Base-by-base conservation (phyloP, 1,140 invertebrate species). In the Pogonomyrmex barbatus region DNA sequence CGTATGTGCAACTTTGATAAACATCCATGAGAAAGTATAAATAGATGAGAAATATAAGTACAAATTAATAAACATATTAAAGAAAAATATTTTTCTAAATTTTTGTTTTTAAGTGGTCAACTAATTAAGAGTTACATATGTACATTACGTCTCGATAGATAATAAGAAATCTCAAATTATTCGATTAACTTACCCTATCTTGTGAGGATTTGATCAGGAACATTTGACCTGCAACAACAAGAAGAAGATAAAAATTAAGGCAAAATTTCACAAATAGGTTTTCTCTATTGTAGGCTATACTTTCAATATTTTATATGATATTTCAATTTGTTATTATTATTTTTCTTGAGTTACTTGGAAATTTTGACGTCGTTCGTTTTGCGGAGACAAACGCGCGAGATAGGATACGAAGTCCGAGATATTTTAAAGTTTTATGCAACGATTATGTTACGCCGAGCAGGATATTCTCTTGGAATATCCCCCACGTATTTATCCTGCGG, bases 391-490 rank as follows among this genome's bases (percentile, higher is more conserved):
- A 78, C 12, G 9, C 36, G 8, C 45, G 42, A 42, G 45, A 81
- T 24, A 39, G 9, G 33, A 84, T 60, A 4, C 71, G 14, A 62
- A 84, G 70, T 62, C 42, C 30, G 6, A 75, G 60, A 70, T 63
- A 77, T 82, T 86, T 83, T 77, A 58, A 87, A 65, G n/a, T 12
- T 75, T 60, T 67, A 17, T 73, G 56, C 60, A 87, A 89, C 45
- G 47, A 60, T 83, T 47, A 42, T 33, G 24, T 24, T 60, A n/a
- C n/a, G 47, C n/a, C n/a, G 2, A 75, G 30, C 45, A 90, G 45
- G 30, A 71, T 87, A 78, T 85, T 65, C 76, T 88, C 52, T 54
- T 65, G 87, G 58, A 58, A 88, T 86, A 88, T 83, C 82, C 39
- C 58, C 52, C 47, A 24, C 76, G 24, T 62, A 33, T 79, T 82